Base-by-base conservation (phyloP, 2,888 invertebrate genomes). In the Drosophila macrospina region DNA sequence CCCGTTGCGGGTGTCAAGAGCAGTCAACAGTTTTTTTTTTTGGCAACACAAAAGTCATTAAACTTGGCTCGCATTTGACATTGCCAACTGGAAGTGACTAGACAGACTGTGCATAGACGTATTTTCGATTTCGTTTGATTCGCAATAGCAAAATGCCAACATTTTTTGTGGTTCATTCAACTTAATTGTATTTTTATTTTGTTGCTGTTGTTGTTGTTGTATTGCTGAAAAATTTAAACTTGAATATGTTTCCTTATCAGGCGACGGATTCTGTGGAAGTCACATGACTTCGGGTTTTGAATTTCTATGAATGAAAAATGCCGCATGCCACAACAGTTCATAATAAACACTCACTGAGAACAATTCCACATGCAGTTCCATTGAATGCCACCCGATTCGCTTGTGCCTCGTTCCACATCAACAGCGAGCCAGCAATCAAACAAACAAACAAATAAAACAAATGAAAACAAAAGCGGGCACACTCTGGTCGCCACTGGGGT, bases 21-120 rank as follows among this genome's bases (percentile, higher is more conserved):
- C 74, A 84, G 78, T 80, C 82, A 78, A 76, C 59, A 48, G 47
- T 24, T 32, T 50, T 57, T 52, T 51, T 64, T 80, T 77, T 77
- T 75, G 60, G 55, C 50, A 26, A 34, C 59, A 69, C 30, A 47
- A 24, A 59, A 78, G 88, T 82, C 82, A 82, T 81, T 82, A 82
- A 82, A 82, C 82, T 82, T 82, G 82, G 88, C 75, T 71, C 66
- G 76, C 70, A 82, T 87, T 82, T 82, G 82, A 85, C 82, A 82
- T 82, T 82, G 82, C 86, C 69, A 85, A 68, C 66, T 80, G 78
- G 70, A 61, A 59, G 64, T 52, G 54, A 83, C 68, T 59, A 71
- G 48, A 61, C 65, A 50, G 13, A 34, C 47, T 44, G 41, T 36
- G 47, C 60, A 65, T 65, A 59, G 69, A 63, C 57, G 45, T 37